phyloP scores from a whole-genome alignment of 2,797 vertebrate species.

The Emys orbicularis region DNA sequence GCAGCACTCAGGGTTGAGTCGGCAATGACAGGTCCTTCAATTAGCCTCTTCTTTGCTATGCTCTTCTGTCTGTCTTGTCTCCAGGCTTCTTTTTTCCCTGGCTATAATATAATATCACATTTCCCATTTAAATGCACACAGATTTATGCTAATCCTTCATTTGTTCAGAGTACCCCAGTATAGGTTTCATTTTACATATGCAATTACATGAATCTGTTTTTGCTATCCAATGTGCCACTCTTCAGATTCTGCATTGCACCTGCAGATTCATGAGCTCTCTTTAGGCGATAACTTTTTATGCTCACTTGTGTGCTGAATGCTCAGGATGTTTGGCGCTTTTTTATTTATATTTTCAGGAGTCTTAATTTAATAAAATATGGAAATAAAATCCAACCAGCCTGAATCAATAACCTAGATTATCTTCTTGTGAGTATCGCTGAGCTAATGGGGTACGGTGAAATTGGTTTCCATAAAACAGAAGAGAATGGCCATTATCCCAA shows the following conservation, averaged over 20 bases:
- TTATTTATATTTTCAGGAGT: not conserved
- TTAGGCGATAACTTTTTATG: not conserved
- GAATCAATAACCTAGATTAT: slow-evolving; percentile 21
- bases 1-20: not conserved
- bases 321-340: not conserved
- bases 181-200: slow-evolving; percentile 13
- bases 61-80: not conserved
- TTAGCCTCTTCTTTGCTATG: not conserved
- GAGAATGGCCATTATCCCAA: slow-evolving; percentile 10
- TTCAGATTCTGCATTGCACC: not conserved
- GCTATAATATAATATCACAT: not conserved
- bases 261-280: not conserved
- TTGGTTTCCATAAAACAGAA: not conserved
- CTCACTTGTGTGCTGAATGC: not conserved
- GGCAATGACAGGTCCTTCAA: not conserved
- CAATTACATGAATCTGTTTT: not conserved
- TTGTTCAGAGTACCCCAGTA: not conserved
- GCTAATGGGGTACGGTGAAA: not conserved
- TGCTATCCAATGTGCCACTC: not conserved
- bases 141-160: slow-evolving; percentile 15
- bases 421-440: not conserved
- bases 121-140: not conserved
- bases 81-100: not conserved
- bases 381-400: not conserved
- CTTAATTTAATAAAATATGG: not conserved